These are phyloP conservation scores for Leucophenga varia DNA, from an alignment of 1,140 invertebrate species.

Conservation along the genomic window DNA sequence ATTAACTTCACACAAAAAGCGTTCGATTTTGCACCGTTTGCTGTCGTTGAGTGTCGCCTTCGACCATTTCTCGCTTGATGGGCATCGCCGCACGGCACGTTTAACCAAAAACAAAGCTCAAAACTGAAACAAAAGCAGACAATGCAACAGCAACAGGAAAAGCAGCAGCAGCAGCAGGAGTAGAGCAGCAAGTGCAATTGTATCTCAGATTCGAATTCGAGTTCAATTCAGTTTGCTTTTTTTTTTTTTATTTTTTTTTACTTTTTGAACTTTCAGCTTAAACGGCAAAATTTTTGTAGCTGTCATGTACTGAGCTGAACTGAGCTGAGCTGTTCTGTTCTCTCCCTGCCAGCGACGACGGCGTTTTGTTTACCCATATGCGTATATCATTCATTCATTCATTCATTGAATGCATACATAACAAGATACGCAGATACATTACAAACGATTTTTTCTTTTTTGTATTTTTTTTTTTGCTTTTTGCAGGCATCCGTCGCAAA, in stretches of 20 bases:
- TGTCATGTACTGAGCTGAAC: too few species aligned
- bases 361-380: too few species aligned
- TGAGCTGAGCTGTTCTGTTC: too few species aligned
- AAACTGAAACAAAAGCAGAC: too few species aligned
- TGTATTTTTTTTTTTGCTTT: neutral
- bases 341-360: too few species aligned
- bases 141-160: neutral
- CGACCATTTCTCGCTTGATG: neutral
- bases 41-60: conserved; percentile 35
- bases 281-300: too few species aligned
- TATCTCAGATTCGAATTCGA: neutral
- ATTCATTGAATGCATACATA: too few species aligned
- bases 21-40: conserved; percentile 56
- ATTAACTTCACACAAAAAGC: conserved; percentile 57
- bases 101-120: too few species aligned
- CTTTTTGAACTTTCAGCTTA: too few species aligned
- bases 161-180: neutral
- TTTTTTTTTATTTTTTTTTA: neutral
- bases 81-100: neutral
- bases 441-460: neutral
- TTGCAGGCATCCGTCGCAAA: conserved; percentile 5
- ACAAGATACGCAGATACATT: too few species aligned
- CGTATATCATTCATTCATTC: too few species aligned
- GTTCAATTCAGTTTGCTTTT: neutral
- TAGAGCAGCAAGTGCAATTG: neutral